Base-by-base conservation (phyloP, 2,888 invertebrate genomes). In the Rotaria sp. region DNA sequence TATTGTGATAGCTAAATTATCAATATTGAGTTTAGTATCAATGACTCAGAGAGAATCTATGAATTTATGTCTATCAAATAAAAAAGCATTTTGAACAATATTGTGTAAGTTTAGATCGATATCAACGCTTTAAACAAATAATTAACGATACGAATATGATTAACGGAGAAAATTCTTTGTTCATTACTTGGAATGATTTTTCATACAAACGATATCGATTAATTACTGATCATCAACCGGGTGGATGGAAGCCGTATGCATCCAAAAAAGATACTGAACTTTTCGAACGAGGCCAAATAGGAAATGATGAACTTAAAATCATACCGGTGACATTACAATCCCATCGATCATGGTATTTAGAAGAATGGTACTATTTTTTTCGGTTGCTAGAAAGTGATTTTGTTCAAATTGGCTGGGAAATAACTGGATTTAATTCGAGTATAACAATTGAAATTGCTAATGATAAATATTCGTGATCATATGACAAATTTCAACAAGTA, bases 291-390 rank as follows among this genome's bases (percentile, higher is more conserved):
- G 67, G 35, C 5, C 7, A 35, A 4, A 67, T 35, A 7, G 67
- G 67, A 18, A 67, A 35, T 18, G 35, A 67, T 67, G 67, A 67
- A 18, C 13, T 67, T 35, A 15, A 10, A 35, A 67, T 67, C 13
- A 35, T 67, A 1, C 35, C 67, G 0, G 2, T 67, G 15, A 35
- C 67, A 26, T 15, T 5, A 24, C 15, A 35, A 15, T 11, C 2
- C 13, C 1, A 13, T 67, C 1, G 18, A 4, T 0, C 4, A 67
- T 55, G 26, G 26, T 2, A 26, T 2, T 24, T 67, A 35, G 30
- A 30, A 35, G 67, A 67, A 67, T 67, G 80, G 80, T 80, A 80
- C 10, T 80, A 45, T 45, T 80, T 45, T n/a, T n/a, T 80, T 80
- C 41, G 41, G 10, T n/a, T 80, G 15, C 41, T 45, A n/a, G 45